Evolutionary conservation across 2,113 vertebrate genomes (phyloP).

Genomic region (Ailurus styani): DNA sequence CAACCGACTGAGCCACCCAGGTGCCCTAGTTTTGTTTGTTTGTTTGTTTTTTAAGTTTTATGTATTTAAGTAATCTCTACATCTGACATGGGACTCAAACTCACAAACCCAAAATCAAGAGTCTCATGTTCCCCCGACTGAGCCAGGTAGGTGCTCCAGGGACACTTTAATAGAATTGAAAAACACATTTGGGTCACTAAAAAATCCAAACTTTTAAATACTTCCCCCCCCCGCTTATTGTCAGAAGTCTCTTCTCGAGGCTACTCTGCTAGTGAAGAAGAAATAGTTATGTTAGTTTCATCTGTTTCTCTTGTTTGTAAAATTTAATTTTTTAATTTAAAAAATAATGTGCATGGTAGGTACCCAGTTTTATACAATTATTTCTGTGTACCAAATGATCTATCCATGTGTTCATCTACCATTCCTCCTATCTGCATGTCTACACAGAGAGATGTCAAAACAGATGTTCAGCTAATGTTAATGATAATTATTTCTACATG

Average conservation of each 20-base stretch:
- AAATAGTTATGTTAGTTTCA: not conserved
- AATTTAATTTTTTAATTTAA: conserved; percentile 6
- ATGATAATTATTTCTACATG: not conserved
- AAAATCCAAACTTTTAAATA: not conserved
- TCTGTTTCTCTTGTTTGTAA: conserved; percentile 4
- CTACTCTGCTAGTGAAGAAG: not conserved
- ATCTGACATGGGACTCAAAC: no score
- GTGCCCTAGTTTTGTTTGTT: no score
- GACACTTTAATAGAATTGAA: not conserved
- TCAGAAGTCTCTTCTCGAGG: not conserved
- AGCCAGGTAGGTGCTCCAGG: not conserved
- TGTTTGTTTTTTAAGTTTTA: no score
- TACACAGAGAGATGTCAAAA: not conserved
- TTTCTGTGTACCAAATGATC: not conserved
- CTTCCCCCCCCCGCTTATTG: not conserved
- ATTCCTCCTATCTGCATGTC: not conserved
- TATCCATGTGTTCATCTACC: not conserved
- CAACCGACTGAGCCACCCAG: no score
- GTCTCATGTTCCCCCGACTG: not conserved
- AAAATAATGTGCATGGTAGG: not conserved
- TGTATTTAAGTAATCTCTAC: no score
- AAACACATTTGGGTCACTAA: not conserved
- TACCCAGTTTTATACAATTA: conserved; percentile 1
- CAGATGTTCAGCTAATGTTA: not conserved
- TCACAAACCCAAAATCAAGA: not conserved